These are phyloP conservation scores for Pocillopora verrucosa DNA, from an alignment of 64 coral and sea anemone species.

Conservation along the genomic window DNA sequence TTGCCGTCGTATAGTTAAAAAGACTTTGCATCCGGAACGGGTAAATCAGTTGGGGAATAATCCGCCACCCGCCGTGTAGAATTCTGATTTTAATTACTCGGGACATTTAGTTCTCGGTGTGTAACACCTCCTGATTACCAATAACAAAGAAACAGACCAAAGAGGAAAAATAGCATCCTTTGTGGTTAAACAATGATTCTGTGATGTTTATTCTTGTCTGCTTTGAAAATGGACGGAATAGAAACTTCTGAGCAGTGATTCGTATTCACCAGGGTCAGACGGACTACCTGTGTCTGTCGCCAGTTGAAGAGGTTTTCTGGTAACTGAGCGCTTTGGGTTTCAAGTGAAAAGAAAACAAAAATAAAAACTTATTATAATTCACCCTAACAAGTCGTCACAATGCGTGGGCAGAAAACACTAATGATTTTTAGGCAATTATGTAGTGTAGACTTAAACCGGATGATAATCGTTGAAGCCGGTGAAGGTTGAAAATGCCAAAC, in stretches of 20 bases:
- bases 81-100: conserved; percentile 24
- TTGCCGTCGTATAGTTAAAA: background rate
- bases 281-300: background rate
- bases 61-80: background rate
- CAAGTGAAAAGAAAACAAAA: background rate
- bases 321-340: background rate
- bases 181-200: conserved; percentile 16
- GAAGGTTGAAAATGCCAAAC: background rate
- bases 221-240: background rate
- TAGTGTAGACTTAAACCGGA: background rate
- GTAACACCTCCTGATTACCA: background rate
- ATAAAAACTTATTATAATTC: background rate
- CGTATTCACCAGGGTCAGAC: conserved; percentile 17
- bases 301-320: background rate
- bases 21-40: background rate
- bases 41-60: background rate
- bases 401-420: background rate
- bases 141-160: background rate
- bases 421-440: background rate
- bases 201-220: conserved; percentile 14
- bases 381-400: background rate
- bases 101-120: background rate
- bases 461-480: background rate
- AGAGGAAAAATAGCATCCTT: conserved; percentile 10
- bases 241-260: background rate